Conservation (phyloP, 2,888 invertebrate species). For the Pachliopta kotzebuea region DNA sequence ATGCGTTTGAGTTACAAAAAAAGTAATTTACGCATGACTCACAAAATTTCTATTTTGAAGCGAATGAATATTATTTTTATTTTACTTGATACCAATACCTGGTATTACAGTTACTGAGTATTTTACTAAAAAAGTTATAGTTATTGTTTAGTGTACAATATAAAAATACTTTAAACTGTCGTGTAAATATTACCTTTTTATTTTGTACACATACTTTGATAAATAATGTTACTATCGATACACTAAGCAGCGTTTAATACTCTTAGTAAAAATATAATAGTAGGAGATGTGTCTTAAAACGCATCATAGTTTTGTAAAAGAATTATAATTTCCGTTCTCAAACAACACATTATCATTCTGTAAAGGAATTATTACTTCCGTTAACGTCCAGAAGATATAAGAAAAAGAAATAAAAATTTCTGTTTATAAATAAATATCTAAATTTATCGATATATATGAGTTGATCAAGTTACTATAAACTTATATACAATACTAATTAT, state of each 20-base stretch:
- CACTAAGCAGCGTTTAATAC: background rate
- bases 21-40: conserved; percentile 33
- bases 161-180: background rate
- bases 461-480: too few species aligned
- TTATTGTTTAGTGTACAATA: too few species aligned
- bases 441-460: too few species aligned
- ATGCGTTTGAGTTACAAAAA: conserved; percentile 39
- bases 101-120: too few species aligned
- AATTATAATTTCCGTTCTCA: background rate
- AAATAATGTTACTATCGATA: too few species aligned
- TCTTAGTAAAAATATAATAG: background rate
- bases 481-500: too few species aligned
- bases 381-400: too few species aligned
- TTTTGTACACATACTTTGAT: background rate
- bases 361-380: background rate
- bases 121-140: too few species aligned
- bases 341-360: background rate
- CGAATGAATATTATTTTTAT: conserved; percentile 15
- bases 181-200: background rate
- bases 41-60: conserved; percentile 26
- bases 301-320: background rate
- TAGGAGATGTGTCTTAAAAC: background rate
- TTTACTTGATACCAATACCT: background rate
- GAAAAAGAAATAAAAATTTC: too few species aligned
- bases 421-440: too few species aligned